Conservation (phyloP, 2,888 invertebrate species). For the Xestia c-nigrum region DNA sequence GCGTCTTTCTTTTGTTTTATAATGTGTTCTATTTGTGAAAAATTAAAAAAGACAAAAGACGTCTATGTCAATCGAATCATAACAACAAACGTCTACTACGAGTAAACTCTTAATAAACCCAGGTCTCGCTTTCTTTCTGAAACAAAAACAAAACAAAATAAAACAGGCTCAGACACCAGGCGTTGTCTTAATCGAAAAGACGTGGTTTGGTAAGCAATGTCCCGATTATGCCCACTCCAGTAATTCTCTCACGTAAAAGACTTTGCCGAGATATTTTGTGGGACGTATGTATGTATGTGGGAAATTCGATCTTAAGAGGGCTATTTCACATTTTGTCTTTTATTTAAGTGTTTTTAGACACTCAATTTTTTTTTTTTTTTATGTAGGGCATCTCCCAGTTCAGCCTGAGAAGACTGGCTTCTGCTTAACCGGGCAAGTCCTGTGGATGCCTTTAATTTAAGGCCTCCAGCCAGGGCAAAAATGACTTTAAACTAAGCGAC, state of each 20-base stretch:
- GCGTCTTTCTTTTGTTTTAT: too few species aligned
- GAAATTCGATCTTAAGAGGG: constrained; percentile 12
- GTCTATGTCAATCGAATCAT: not conserved
- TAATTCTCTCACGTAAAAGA: constrained; percentile 58
- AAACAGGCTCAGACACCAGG: constrained; percentile 24
- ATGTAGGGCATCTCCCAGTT: too few species aligned
- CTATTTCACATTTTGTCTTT: too few species aligned
- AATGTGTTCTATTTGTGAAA: too few species aligned
- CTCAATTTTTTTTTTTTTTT: too few species aligned
- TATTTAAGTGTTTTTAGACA: too few species aligned
- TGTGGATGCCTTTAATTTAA: too few species aligned
- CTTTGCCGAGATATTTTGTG: constrained; percentile 43
- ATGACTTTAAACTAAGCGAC: too few species aligned
- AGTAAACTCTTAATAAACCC: not conserved
- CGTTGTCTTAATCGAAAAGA: constrained; percentile 47
- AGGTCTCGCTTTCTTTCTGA: not conserved
- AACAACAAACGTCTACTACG: constrained; percentile 1
- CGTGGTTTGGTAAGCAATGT: constrained; percentile 55
- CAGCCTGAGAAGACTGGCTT: too few species aligned
- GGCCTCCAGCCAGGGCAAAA: too few species aligned
- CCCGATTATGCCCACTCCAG: constrained; percentile 36
- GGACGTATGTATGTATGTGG: constrained; percentile 15
- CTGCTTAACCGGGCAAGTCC: too few species aligned
- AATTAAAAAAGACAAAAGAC: too few species aligned
- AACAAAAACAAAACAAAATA: constrained; percentile 49